Conservation (phyloP, 2,113 vertebrate species). For the Dasyurus viverrinus region DNA sequence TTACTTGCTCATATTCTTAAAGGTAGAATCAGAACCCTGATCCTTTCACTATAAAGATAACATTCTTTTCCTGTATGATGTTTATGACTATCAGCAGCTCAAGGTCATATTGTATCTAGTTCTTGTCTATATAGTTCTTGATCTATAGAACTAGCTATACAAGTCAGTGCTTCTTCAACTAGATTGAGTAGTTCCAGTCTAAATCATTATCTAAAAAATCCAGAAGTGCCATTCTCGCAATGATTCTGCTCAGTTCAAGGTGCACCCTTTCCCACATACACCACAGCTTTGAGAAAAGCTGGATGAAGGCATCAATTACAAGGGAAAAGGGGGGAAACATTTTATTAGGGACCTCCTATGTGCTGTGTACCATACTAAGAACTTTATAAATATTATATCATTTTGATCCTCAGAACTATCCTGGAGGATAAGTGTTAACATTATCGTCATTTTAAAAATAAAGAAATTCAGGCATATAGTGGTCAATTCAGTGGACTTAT, state of each 20-base stretch:
- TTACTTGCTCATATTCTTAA: neutral
- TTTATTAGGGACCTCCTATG: neutral
- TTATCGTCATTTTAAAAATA: neutral
- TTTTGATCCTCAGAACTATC: neutral
- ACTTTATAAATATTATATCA: neutral
- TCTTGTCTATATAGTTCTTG: neutral
- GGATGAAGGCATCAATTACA: neutral
- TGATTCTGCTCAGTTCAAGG: neutral
- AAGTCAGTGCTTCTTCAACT: neutral
- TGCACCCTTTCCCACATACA: neutral
- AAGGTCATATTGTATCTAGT: neutral
- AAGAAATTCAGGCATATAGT: neutral
- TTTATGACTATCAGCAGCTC: neutral
- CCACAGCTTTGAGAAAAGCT: neutral
- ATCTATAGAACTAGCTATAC: neutral
- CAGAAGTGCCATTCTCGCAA: neutral
- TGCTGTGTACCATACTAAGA: neutral
- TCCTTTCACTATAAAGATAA: neutral
- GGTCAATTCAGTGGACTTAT: neutral
- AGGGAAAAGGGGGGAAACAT: neutral
- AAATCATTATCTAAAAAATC: neutral
- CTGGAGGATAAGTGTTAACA: neutral
- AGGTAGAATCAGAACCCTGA: neutral
- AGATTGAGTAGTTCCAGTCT: neutral
- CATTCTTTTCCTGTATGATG: neutral